phyloP scores from a whole-genome alignment of 2,888 invertebrate genomes.

The Xylophagus ater region DNA sequence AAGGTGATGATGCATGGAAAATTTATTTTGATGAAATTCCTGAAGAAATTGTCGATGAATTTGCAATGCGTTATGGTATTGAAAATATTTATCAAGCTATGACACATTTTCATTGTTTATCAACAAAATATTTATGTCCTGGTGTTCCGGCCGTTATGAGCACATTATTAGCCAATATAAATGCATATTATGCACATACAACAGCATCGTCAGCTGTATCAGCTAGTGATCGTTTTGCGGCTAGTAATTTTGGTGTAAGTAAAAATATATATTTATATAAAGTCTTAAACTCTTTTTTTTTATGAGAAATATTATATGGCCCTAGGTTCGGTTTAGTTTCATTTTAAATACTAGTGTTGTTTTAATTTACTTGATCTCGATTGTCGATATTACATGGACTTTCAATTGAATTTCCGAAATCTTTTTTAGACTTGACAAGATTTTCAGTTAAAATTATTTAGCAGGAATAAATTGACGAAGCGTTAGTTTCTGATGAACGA shows the following conservation, averaged over 20 bases:
- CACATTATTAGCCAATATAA: slow-evolving; percentile 95
- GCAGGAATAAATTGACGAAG: too few relatives aligned
- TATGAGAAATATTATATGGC: too few relatives aligned
- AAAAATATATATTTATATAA: too few relatives aligned
- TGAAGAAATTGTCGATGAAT: slow-evolving; percentile 98
- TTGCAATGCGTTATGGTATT: slow-evolving; percentile 99
- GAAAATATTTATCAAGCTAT: slow-evolving; percentile 89
- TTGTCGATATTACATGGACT: too few relatives aligned
- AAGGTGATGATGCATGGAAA: slow-evolving; percentile 98
- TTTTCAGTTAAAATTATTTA: too few relatives aligned
- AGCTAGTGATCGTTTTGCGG: slow-evolving; percentile 97
- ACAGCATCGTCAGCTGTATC: slow-evolving; percentile 96
- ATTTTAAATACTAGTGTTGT: too few relatives aligned
- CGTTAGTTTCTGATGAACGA: too few relatives aligned
- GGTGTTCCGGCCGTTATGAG: slow-evolving; percentile 99
- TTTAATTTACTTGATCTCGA: too few relatives aligned
- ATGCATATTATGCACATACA: slow-evolving; percentile 98
- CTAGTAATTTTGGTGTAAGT: slow-evolving; percentile 97
- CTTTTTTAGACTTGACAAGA: too few relatives aligned
- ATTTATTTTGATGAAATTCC: slow-evolving; percentile 97
- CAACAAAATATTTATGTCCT: slow-evolving; percentile 97
- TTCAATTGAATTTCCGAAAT: too few relatives aligned
- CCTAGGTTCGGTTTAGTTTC: too few relatives aligned
- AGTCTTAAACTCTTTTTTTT: too few relatives aligned
- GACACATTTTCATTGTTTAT: slow-evolving; percentile 94